Base-by-base conservation (phyloP, 2,888 invertebrate genomes). In the Callimorpha dominula region DNA sequence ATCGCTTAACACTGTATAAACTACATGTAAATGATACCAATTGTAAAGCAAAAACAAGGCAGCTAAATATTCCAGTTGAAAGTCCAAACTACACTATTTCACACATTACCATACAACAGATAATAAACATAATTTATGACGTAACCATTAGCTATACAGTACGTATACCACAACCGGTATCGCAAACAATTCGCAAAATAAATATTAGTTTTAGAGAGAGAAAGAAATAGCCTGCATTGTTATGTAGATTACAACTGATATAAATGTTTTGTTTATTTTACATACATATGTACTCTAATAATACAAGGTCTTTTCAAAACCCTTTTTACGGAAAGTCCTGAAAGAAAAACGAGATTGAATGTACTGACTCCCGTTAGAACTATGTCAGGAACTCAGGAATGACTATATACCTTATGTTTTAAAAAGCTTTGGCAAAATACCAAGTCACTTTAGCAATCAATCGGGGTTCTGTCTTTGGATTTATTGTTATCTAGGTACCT, bases 111-210 rank as follows among this genome's bases (percentile, higher is more conserved):
- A 31, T 31, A 31, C 31, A 15, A 20, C 14, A 42, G 42, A 62
- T 65, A 65, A 65, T 65, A 64, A 31, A 70, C 46, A 65, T 70
- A 65, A 46, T 65, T 70, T 54, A 54, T 46, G 43, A 8, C 43
- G 46, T 43, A 11, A 65, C 70, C 57, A 54, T 57, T 70, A 70
- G 31, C 31, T 31, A 31, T 31, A 31, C 31, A 31, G 46, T 43
- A 69, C 63, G 62, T 69, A 40, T 15, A 31, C 20, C 17, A n/a
- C 42, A 62, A 46, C 49, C 1, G 4, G 40, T 31, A 46, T 11
- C 40, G 42, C 43, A 43, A 9, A 20, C 17, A 57, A 7, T 43
- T 57, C 62, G 65, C 65, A 42, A n/a, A 12, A 49, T 31, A 70
- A 64, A 46, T 65, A 60, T 50, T 66, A 15, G 6, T 50, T 40